Evolutionary conservation across 1,140 invertebrate species (phyloP).

Genomic region (Drosophila oshimai): DNA sequence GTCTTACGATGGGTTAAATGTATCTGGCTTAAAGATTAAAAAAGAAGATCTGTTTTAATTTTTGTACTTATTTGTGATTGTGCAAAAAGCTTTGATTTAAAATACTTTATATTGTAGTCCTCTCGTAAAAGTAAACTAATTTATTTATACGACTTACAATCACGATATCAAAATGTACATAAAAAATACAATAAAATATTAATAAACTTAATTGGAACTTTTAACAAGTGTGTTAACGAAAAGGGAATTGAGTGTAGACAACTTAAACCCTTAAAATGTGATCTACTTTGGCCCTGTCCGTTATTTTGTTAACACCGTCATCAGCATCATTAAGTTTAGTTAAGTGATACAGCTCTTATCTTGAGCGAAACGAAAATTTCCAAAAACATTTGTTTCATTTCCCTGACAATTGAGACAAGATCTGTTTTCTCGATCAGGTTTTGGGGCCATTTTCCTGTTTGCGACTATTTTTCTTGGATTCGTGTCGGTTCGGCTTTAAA

Average conservation of each 20-base stretch:
- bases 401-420: constrained; percentile 58
- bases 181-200: neutral
- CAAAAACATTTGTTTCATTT: constrained; percentile 44
- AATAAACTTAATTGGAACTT: neutral
- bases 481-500: neutral
- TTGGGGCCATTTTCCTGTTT: constrained; percentile 24
- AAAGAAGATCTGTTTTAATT: no score
- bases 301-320: neutral
- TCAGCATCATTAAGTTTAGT: constrained; percentile 16
- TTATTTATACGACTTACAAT: no score
- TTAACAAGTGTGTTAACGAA: no score
- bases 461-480: constrained; percentile 23
- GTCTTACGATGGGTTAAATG: neutral
- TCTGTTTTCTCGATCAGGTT: constrained; percentile 42
- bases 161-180: no score
- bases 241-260: neutral
- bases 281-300: constrained; percentile 10
- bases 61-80: no score
- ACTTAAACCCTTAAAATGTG: neutral
- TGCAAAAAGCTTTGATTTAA: no score
- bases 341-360: constrained; percentile 35
- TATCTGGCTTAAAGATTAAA: neutral
- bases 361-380: constrained; percentile 27
- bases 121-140: no score
- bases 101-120: no score